These are phyloP conservation scores for Drosophila pseudoananassae DNA, from an alignment of 1,140 invertebrate genomes.

Conservation along the genomic window DNA sequence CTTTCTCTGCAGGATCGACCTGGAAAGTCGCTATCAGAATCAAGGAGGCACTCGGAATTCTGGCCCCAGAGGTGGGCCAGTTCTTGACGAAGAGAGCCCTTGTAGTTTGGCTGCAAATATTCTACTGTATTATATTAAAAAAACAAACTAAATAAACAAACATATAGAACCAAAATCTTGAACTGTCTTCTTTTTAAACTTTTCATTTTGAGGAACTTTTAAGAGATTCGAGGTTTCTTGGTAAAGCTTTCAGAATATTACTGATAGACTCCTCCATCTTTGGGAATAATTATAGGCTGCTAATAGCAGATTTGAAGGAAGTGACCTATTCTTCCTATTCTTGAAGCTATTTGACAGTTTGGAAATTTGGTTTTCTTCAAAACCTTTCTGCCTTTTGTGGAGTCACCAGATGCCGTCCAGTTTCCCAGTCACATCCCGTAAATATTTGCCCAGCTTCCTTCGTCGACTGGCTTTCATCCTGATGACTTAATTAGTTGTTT, in stretches of 20 bases:
- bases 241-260: not conserved
- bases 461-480: slow-evolving; percentile 49
- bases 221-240: not conserved
- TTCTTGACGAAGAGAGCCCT: slow-evolving; percentile 25
- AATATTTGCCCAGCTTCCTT: slow-evolving; percentile 43
- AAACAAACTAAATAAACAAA: slow-evolving; percentile 32
- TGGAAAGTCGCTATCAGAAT: slow-evolving; percentile 57
- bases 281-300: not conserved
- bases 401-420: slow-evolving; percentile 17
- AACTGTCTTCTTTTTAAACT: slow-evolving; percentile 8
- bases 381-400: slow-evolving; percentile 12
- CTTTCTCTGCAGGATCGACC: slow-evolving; percentile 42
- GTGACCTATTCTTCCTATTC: not conserved
- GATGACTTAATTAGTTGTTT: slow-evolving; percentile 78
- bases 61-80: not conserved
- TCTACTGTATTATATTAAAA: slow-evolving; percentile 7
- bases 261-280: too few relatives aligned
- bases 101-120: slow-evolving; percentile 46
- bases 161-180: slow-evolving; percentile 6
- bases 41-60: slow-evolving; percentile 2
- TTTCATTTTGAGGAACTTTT: not conserved
- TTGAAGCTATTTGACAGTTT: not conserved
- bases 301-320: not conserved
- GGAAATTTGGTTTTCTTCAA: not conserved
- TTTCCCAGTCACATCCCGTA: slow-evolving; percentile 21